Evolutionary conservation across 2,888 invertebrate genomes (phyloP), one percentile per base, ranked within the genome.

Genomic region (Selenia dentaria): DNA sequence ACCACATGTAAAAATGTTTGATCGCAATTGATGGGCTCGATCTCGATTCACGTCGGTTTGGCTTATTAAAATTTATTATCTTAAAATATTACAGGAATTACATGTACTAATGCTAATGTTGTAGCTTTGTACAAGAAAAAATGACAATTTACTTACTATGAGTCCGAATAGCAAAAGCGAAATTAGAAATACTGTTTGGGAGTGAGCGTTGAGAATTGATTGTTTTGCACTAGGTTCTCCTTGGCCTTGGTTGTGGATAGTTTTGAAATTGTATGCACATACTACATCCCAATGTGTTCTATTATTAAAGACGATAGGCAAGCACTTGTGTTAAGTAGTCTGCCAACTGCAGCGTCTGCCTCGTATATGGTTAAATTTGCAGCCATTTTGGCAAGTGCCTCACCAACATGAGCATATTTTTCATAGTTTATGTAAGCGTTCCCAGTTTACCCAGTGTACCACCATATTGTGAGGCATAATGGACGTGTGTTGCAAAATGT

Each of bases 11-110:
- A 75, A 74, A 70, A 71, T 74, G 72, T 74, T 71, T 70, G 70
- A 80, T 77, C 70, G 70, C 65, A 58, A 74, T 67, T 70, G 73
- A 83, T 82, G 75, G 84, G n/a, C n/a, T 79, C 81, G 81, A 16
- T 67, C 74, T 81, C n/a, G n/a, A n/a, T n/a, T 84, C 80, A 75
- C 72, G 79, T 73, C 74, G 54, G 62, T 50, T 55, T 54, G 50
- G 75, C n/a, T n/a, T 78, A 83, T 81, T 77, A 70, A 63, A 16
- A 16, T 4, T 16, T 16, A 16, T 16, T 16, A 16, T n/a, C n/a
- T n/a, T n/a, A n/a, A n/a, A n/a, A n/a, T n/a, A n/a, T n/a, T n/a
- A n/a, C n/a, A n/a, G n/a, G n/a, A n/a, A n/a, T n/a, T n/a, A n/a
- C n/a, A n/a, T n/a, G n/a, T n/a, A n/a, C n/a, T n/a, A n/a, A n/a